Base-by-base conservation (phyloP, 2,113 vertebrate species). In the Paratilapia polleni region DNA sequence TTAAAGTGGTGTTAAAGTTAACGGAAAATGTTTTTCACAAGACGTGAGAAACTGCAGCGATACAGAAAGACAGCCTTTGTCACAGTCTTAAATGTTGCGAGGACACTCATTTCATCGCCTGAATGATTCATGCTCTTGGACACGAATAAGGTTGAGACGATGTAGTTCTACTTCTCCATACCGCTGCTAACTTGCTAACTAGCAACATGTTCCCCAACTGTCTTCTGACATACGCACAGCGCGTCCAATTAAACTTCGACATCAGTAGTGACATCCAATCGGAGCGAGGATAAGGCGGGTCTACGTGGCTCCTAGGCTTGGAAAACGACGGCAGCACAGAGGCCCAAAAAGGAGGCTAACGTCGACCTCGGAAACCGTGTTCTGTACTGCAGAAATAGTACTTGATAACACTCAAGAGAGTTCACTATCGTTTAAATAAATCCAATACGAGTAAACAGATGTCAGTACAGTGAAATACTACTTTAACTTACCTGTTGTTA, bases 311-410 rank as follows among this genome's bases (percentile, higher is more conserved):
- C 28, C 22, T 20, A 86, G 47, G 90, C 85, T 83, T 85, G 85
- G 83, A 93, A 97, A 97, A 97, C 96, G 97, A 97, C 97, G 97
- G 97, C 94, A 96, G 94, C 97, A 87, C 92, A 96, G 96, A 97
- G 97, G 97, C 97, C 97, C 97, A 96, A 97, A 97, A 97, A 97
- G 97, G 94, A 96, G 89, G 88, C 93, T 93, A 95, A 89, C 89
- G 49, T 92, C 91, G 90, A 87, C 83, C 76, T 87, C 77, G 66
- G 83, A 92, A 87, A 93, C 73, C 31, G 49, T 76, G 9, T 2
- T 38, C 4, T 52, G 76, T 81, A 11, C 10, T 6, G 9, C 6
- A 2, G 4, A 59, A 82, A 77, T 59, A 77, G 28, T 8, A 5
- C 24, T n/a, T 61, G 15, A 28, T 87, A 91, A 88, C 28, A 19